Conservation (phyloP, 2,888 invertebrate genomes). For the Dusona sp. region DNA sequence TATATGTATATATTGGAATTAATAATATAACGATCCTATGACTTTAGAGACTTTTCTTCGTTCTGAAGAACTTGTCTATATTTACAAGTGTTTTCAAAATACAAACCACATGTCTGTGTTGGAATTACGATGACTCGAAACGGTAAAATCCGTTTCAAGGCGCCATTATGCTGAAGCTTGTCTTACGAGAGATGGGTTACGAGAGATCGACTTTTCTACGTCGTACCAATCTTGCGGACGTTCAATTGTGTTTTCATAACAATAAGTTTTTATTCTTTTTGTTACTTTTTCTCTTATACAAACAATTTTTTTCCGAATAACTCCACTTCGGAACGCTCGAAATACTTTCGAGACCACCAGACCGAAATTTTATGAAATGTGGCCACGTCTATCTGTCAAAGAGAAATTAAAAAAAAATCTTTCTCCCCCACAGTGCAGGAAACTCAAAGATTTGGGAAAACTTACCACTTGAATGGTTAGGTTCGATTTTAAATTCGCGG, state of each 20-base stretch:
- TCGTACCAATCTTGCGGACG: neutral
- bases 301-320: neutral
- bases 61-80: neutral
- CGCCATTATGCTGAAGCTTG: neutral
- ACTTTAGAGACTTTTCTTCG: neutral
- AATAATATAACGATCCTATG: neutral
- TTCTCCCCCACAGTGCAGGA: neutral
- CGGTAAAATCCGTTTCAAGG: neutral
- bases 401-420: neutral
- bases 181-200: neutral
- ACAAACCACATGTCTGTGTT: neutral
- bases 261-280: neutral
- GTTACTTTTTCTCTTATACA: neutral
- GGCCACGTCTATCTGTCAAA: neutral
- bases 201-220: neutral
- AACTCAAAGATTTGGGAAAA: neutral
- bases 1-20: neutral
- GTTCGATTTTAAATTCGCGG: neutral
- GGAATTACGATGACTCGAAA: neutral
- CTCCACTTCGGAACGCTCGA: neutral
- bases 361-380: neutral
- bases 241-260: neutral
- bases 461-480: neutral
- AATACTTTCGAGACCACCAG: neutral
- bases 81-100: constrained; percentile 4